Percentiles rank a stretch among this genome's conserved stretches.
Conservation (phyloP, 35 echinoderm and acorn worm genomes). For the Stichopus chloronotus region DNA sequence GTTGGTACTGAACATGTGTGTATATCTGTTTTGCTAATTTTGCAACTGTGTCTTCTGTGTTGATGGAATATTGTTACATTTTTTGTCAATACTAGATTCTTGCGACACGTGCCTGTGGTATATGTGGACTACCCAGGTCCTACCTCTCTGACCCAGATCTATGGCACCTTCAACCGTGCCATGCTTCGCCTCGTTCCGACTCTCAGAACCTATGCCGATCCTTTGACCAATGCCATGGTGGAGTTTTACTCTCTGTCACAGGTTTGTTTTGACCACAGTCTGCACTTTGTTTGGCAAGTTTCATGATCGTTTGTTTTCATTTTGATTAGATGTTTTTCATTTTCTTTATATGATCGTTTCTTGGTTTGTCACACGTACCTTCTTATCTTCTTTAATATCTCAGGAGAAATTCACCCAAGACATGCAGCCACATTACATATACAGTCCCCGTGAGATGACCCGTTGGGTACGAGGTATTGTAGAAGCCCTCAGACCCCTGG, state of each 20-base stretch:
- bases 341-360: background rate
- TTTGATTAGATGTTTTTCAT: background rate
- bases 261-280: slow-evolving; percentile 20
- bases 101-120: slow-evolving; percentile 94
- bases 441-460: slow-evolving; percentile 99
- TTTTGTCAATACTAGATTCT: slow-evolving; percentile 53
- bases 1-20: too few relatives aligned
- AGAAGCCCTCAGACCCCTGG: slow-evolving; percentile 93
- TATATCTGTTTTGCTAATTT: too few relatives aligned
- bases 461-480: slow-evolving; percentile 98
- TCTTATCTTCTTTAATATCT: background rate
- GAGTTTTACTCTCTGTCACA: slow-evolving; percentile 91
- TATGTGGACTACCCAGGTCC: slow-evolving; percentile 97
- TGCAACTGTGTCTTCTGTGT: too few relatives aligned
- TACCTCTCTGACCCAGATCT: slow-evolving; percentile 91
- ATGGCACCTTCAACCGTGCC: slow-evolving; percentile 89
- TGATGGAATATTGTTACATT: too few relatives aligned
- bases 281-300: background rate
- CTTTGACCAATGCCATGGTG: slow-evolving; percentile 95
- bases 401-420: slow-evolving; percentile 95
- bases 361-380: too few relatives aligned
- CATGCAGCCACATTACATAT: slow-evolving; percentile 99
- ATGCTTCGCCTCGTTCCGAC: slow-evolving; percentile 88
- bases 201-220: slow-evolving; percentile 86
- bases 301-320: background rate